Conservation (phyloP, 2,888 invertebrate species). For the Platycheirus albimanus region DNA sequence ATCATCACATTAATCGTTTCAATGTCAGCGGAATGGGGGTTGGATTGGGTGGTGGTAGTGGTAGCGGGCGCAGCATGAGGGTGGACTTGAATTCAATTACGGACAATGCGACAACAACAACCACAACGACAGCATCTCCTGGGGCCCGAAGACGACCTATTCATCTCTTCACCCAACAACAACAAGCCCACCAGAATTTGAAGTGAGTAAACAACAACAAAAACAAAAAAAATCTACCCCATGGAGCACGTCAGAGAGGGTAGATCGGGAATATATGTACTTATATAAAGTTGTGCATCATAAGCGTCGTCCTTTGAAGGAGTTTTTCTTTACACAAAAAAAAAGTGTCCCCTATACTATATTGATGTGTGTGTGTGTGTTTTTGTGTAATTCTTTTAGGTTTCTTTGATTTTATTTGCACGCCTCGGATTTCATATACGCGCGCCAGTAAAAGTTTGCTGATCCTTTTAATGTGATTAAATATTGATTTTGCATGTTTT, state of each 20-base stretch:
- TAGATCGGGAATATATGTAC: conserved; percentile 54
- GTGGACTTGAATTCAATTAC: conserved; percentile 72
- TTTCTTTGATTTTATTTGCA: conserved; percentile 71
- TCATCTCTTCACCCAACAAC: conserved; percentile 79
- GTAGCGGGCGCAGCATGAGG: conserved; percentile 60
- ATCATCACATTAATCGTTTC: conserved; percentile 76
- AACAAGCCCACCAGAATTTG: conserved; percentile 77
- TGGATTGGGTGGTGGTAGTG: conserved; percentile 53
- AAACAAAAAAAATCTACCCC: conserved; percentile 1
- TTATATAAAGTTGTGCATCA: conserved; percentile 28
- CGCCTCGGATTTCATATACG: conserved; percentile 36
- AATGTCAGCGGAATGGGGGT: conserved; percentile 57
- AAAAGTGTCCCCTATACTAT: conserved; percentile 35
- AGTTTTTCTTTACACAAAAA: conserved; percentile 17
- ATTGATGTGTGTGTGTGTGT: conserved; percentile 25
- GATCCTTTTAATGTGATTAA: conserved; percentile 72
- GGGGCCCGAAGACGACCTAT: conserved; percentile 78
- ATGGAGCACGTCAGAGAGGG: conserved; percentile 76
- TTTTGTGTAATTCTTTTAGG: conserved; percentile 43
- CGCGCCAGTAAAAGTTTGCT: conserved; percentile 39
- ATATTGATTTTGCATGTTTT: conserved; percentile 72
- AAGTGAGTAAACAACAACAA: conserved; percentile 78
- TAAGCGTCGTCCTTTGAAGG: conserved; percentile 27
- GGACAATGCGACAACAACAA: conserved; percentile 70
- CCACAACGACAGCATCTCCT: conserved; percentile 69